Base-by-base conservation (phyloP, 1,140 invertebrate species). In the Platyura marginata region DNA sequence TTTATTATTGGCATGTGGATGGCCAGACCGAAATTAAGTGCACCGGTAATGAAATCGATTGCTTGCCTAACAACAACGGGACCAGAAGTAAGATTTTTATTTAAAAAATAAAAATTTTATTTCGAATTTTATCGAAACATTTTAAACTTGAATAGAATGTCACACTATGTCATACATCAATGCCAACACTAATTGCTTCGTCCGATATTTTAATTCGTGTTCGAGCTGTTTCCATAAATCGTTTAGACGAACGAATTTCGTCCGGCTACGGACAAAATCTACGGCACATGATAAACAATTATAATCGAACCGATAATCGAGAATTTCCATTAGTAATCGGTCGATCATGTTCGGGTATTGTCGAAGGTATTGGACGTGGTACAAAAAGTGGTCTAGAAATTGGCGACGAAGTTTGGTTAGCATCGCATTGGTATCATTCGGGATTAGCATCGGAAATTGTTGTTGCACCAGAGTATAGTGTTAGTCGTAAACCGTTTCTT, bases 321-420 rank as follows among this genome's bases (percentile, higher is more conserved):
- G 69, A 70, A 46, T 59, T 74, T 42, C 77, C 78, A 13, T 61
- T 80, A 39, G 67, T 72, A 41, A 54, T 80, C 3, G 79, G 79
- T 3, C 64, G 79, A 49, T 77, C 79, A 57, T 80, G 77, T 51
- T 62, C 75, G 5, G 80, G 78, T 18, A 53, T 78, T 35, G 68
- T 82, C 8, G 60, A 75, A 19, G 75, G 77, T 40, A 65, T 78
- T 38, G 77, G 77, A 22, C 20, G 34, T 6, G 33, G 21, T 23
- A 20, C 64, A 58, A 41, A 62, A 63, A 45, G 75, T 79, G 57
- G 66, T 38, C 68, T 77, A 47, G 69, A 75, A 48, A 65, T 76
- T 29, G 77, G 75, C 3, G 75, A 79, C 47, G 72, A 77, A 60
- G 72, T 76, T 10, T 75, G 69, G 61, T 57, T 72, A 22, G 69